Evolutionary conservation across 1,140 invertebrate species (phyloP).

Genomic region (Batillaria attramentaria): DNA sequence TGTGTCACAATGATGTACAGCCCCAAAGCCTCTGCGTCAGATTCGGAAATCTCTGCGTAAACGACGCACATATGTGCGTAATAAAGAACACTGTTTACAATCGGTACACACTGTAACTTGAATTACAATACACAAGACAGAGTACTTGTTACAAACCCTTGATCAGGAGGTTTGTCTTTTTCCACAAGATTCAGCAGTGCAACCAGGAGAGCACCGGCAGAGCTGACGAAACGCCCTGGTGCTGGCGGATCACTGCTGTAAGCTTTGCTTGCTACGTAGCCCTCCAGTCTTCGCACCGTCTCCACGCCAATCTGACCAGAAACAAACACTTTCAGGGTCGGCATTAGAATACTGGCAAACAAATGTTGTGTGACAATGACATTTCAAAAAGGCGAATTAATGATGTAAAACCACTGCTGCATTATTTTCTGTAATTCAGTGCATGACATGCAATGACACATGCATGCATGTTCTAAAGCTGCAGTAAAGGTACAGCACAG

Average conservation of each 20-base stretch:
- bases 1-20: too few relatives aligned
- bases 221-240: conserved; percentile 47
- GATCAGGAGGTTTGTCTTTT: neutral
- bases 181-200: conserved; percentile 43
- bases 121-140: neutral
- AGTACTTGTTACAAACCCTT: neutral
- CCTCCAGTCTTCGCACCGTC: conserved; percentile 40
- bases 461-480: too few relatives aligned
- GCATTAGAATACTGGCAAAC: too few relatives aligned
- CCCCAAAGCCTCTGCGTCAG: too few relatives aligned
- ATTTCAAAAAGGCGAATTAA: too few relatives aligned
- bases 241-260: conserved; percentile 30
- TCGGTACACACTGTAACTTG: neutral
- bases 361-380: too few relatives aligned
- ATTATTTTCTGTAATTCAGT: neutral
- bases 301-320: conserved; percentile 51
- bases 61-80: too few relatives aligned
- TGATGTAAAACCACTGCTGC: neutral
- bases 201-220: conserved; percentile 48
- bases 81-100: conserved; percentile 18
- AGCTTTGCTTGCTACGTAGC: conserved; percentile 29
- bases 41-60: too few relatives aligned
- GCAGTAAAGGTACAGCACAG: too few relatives aligned
- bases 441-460: too few relatives aligned
- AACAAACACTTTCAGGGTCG: neutral